Base-by-base conservation (phyloP, 2,888 invertebrate species). In the Cybosia mesomella region DNA sequence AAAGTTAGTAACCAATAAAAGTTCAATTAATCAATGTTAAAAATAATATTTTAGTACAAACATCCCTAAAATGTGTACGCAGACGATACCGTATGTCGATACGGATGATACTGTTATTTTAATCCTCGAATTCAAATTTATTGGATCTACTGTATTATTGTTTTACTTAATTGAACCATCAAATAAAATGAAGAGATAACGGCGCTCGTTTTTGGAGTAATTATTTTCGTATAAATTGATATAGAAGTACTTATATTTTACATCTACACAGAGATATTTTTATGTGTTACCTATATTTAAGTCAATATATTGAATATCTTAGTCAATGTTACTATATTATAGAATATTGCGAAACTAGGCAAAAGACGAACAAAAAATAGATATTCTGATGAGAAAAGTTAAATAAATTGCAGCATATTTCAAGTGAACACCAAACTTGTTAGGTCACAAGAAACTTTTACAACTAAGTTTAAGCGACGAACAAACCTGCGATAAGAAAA, bases 131-230 rank as follows among this genome's bases (percentile, higher is more conserved):
- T 22, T 55, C 15, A 57, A 57, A 57, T 28, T 57, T n/a, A 58
- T 58, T 32, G n/a, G 5, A 11, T n/a, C 2, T n/a, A 49, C 49
- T 5, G 57, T 32, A 10, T 28, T 32, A n/a, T 32, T 32, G 10
- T 58, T n/a, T 58, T n/a, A 34, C n/a, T 58, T 32, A 58, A 58
- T 34, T 58, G 11, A 58, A 34, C 34, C 24, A n/a, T 28, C n/a
- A n/a, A 28, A 28, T 22, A 24, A 36, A 8, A 54, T 22, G 53
- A 8, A 64, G 8, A 24, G 22, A 15, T 18, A 5, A 15, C 18
- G 2, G 5, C n/a, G 49, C n/a, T 49, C 49, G 49, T 43, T 18
- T 49, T 49, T 49, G 9, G 9, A 8, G 49, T 49, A n/a, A 0
- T 3, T 43, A 43, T 18, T 43, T 43, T 43, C 18, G 18, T 7